phyloP scores from a whole-genome alignment of 2,888 invertebrate genomes.

The Leptogaster cylindrica region DNA sequence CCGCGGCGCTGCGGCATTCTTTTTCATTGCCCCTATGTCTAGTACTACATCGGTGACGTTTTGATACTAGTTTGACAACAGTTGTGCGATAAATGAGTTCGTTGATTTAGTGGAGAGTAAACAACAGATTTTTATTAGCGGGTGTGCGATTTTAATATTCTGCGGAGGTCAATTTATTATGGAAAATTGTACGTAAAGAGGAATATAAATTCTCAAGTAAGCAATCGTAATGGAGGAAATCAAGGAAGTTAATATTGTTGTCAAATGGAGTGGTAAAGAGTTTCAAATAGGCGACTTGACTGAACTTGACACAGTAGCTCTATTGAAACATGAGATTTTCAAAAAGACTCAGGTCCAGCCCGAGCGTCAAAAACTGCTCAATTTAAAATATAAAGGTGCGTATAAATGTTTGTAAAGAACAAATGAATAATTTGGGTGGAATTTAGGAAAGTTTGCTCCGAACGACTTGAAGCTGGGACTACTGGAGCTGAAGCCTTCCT shows the following conservation, averaged over 20 bases:
- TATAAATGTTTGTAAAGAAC: background rate
- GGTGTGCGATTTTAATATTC: no score
- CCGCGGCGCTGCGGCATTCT: no score
- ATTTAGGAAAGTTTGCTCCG: constrained; percentile 80
- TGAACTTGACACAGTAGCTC: constrained; percentile 78
- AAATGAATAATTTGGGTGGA: constrained; percentile 18
- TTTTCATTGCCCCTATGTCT: no score
- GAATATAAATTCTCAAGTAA: no score
- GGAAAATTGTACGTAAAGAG: no score
- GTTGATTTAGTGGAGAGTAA: no score
- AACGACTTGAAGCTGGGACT: constrained; percentile 79
- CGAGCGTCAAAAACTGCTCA: constrained; percentile 91
- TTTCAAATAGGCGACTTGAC: constrained; percentile 77
- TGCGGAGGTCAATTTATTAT: no score
- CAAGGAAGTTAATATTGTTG: constrained; percentile 66
- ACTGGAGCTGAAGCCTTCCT: constrained; percentile 82
- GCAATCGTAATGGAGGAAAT: constrained; percentile 51
- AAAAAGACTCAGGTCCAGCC: constrained; percentile 89
- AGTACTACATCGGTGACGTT: no score
- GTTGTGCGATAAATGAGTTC: no score
- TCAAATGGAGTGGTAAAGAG: constrained; percentile 95
- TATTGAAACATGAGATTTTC: constrained; percentile 82
- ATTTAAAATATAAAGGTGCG: constrained; percentile 88
- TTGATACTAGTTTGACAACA: no score
- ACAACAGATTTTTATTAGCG: no score